Percentiles rank a stretch among this genome's conserved stretches.
Evolutionary conservation across 2,113 vertebrate genomes (phyloP).

Genomic region (Rousettus leschenaultii): DNA sequence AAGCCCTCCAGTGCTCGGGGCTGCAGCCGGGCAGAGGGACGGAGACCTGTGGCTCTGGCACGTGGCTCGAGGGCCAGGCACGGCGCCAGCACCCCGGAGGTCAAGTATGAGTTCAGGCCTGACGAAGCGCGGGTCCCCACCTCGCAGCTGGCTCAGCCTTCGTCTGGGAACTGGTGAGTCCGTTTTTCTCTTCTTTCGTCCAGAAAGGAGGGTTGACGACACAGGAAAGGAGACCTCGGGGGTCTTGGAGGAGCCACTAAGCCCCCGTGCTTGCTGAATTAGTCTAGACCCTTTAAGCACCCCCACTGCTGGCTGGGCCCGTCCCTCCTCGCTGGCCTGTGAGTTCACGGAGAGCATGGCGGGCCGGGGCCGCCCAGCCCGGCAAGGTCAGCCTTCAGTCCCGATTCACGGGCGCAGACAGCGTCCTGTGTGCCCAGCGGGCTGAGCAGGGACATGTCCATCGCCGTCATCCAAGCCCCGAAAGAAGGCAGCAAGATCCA

Average conservation of each 20-base stretch:
- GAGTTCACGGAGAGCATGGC: not conserved
- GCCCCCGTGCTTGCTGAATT: not conserved
- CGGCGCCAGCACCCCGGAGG: not conserved
- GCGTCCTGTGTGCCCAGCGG: not conserved
- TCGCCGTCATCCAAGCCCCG: fast-evolving
- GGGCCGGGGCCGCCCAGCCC: not conserved
- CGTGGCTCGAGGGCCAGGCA: not conserved
- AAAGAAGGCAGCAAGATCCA: not conserved
- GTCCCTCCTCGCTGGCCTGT: not conserved
- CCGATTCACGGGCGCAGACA: not conserved
- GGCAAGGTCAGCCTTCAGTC: not conserved
- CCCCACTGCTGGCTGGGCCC: not conserved
- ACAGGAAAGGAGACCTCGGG: not conserved
- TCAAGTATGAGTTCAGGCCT: conserved; percentile 79
- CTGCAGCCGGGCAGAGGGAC: not conserved
- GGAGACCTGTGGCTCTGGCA: not conserved
- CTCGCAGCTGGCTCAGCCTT: conserved; percentile 82
- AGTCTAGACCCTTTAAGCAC: not conserved
- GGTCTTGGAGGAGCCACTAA: not conserved
- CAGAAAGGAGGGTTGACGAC: not conserved
- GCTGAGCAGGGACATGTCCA: not conserved
- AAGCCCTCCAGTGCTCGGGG: not conserved
- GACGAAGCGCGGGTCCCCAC: conserved; percentile 80
- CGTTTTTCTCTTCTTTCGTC: not conserved
- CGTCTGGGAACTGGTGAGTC: conserved; percentile 82